These are phyloP conservation scores for Neostethus bicornis DNA, from an alignment of 2,797 vertebrate species.

Conservation along the genomic window DNA sequence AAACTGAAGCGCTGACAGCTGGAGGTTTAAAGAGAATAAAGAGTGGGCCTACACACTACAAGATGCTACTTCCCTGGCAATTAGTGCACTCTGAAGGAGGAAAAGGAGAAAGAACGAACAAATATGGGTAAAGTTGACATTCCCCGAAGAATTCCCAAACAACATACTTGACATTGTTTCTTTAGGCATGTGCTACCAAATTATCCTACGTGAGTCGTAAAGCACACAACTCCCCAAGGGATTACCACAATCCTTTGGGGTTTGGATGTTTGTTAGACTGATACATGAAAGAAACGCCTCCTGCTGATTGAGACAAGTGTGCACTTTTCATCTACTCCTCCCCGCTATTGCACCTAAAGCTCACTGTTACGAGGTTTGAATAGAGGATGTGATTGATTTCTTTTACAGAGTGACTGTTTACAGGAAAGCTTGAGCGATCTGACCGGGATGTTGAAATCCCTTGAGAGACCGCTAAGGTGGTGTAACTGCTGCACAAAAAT, in stretches of 20 bases:
- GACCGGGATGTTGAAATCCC: conserved; percentile 45
- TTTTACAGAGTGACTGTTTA: conserved; percentile 47
- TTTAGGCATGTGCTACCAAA: conserved; percentile 28
- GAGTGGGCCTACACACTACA: neutral
- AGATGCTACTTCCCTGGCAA: conserved; percentile 28
- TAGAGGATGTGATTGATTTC: conserved; percentile 31
- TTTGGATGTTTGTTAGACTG: conserved; percentile 3
- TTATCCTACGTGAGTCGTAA: conserved; percentile 19
- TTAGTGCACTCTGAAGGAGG: conserved; percentile 20
- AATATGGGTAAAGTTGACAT: conserved; percentile 34
- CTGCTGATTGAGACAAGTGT: conserved; percentile 35
- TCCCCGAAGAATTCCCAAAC: conserved; percentile 26
- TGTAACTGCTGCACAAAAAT: conserved; percentile 46
- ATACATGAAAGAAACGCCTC: conserved; percentile 11
- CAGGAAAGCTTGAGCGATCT: conserved; percentile 45
- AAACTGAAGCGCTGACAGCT: conserved; percentile 15
- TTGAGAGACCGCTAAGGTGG: conserved; percentile 53
- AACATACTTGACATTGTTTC: conserved; percentile 34
- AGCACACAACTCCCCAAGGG: conserved; percentile 16
- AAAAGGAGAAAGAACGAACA: conserved; percentile 10
- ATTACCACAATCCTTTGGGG: conserved; percentile 22
- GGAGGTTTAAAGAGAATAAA: conserved; percentile 7
- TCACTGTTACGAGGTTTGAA: conserved; percentile 43
- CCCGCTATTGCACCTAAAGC: conserved; percentile 28
- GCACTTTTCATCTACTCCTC: conserved; percentile 4